phyloP scores from a whole-genome alignment of 2,113 vertebrate species.

The Lepus americanus region DNA sequence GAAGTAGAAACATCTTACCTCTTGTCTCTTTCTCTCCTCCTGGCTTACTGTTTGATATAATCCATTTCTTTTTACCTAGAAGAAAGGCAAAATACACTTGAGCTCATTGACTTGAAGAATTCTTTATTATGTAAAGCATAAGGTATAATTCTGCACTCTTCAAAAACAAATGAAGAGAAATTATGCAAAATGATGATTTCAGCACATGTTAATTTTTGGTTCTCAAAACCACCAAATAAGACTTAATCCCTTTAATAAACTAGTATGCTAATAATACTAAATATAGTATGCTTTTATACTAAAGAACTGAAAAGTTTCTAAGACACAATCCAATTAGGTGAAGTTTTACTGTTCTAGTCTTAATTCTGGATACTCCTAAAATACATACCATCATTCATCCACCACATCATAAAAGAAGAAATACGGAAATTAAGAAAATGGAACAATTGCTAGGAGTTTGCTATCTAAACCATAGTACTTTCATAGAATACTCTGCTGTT shows the following conservation, averaged over 20 bases:
- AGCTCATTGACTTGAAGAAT: background rate
- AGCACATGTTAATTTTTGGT: background rate
- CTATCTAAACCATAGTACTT: background rate
- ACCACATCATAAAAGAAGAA: background rate
- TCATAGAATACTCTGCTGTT: background rate
- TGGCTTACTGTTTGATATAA: constrained; percentile 90
- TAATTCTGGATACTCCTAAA: background rate
- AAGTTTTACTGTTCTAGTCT: background rate
- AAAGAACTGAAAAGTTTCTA: background rate
- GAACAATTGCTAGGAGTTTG: background rate
- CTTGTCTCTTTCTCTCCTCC: constrained; percentile 96
- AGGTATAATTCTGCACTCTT: background rate
- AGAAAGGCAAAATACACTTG: constrained; percentile 49
- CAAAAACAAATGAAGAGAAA: constrained; percentile 17
- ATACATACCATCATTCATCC: background rate
- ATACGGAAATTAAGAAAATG: background rate
- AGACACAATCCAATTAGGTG: background rate
- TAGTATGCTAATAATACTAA: background rate
- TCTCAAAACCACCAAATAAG: background rate
- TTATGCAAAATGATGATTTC: background rate
- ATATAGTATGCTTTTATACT: background rate
- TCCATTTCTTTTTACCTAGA: constrained; percentile 95
- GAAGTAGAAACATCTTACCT: constrained; percentile 88
- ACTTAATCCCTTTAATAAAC: background rate
- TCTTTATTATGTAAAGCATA: constrained; percentile 7